Percentiles rank a stretch among this genome's conserved stretches.
Conservation (phyloP, 2,888 invertebrate species). For the Cephus nigrinus region DNA sequence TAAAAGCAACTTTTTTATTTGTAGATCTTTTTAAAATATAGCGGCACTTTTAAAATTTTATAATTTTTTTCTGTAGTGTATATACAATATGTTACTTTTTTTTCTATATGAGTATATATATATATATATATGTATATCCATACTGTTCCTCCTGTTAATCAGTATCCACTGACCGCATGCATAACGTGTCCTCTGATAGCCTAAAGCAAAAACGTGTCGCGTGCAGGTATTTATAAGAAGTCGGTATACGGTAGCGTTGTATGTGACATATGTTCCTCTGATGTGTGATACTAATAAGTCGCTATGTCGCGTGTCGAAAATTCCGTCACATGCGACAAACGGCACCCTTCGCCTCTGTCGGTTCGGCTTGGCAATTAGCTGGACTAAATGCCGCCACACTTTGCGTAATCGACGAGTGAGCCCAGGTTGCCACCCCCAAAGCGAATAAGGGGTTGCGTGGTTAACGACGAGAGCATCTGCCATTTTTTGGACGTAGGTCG, state of each 20-base stretch:
- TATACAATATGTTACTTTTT: background rate
- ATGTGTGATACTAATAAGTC: constrained; percentile 43
- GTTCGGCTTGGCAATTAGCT: constrained; percentile 47
- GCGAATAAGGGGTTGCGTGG: background rate
- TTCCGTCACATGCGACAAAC: constrained; percentile 40
- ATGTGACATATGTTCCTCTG: constrained; percentile 45
- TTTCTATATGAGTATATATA: background rate
- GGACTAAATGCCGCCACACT: constrained; percentile 58
- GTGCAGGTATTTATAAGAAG: background rate
- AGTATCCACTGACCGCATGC: constrained; percentile 12
- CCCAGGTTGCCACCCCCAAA: constrained; percentile 5
- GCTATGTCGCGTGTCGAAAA: constrained; percentile 52
- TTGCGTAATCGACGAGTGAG: constrained; percentile 46
- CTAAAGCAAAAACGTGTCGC: background rate
- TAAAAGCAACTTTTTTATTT: constrained; percentile 15
- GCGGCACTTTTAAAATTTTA: too few species aligned
- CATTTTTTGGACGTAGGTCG: background rate
- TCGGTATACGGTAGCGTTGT: background rate
- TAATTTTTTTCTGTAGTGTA: constrained; percentile 2
- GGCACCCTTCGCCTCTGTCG: constrained; percentile 28
- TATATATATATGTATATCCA: constrained; percentile 6
- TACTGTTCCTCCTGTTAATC: constrained; percentile 13
- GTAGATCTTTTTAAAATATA: background rate
- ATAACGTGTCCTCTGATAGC: constrained; percentile 8
- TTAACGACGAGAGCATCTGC: constrained; percentile 10